Base-by-base conservation (phyloP, 2,888 invertebrate species). In the Ernsta delagoae region DNA sequence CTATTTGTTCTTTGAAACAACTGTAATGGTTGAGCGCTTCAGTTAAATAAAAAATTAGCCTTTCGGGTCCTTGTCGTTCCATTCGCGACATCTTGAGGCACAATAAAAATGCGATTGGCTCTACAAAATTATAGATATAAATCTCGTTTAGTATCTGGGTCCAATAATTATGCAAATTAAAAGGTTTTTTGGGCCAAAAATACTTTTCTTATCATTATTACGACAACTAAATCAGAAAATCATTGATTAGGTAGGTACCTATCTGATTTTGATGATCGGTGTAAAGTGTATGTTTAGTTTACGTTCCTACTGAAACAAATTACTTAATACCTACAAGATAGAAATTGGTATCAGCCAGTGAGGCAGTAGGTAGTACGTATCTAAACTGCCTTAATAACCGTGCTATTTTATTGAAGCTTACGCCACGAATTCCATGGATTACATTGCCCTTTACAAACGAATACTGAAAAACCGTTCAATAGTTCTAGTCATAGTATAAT, bases 1-100 rank as follows among this genome's bases (percentile, higher is more conserved):
- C 92, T 89, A 91, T 91, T 93, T 93, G 93, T 91, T 92, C 93
- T 92, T 89, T 89, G 88, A 90, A 91, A 92, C 87, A 90, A 90
- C 88, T 90, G 89, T 89, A 87, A 90, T 86, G 91, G 87, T 88
- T 87, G 86, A 90, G 89, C 84, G 91, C 89, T 86, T 83, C 77
- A 82, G 83, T 86, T 88, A 84, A 78, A 87, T 88, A 87, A 87
- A 83, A 89, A 87, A 81, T 85, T 85, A 82, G 83, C 79, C 83
- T 84, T 86, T 85, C 82, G 85, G 84, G 82, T 83, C 82, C 79
- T 73, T 78, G 53, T 75, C 78, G 79, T 81, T 74, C 72, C 68
- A 75, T 75, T 70, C 45, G 54, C 54, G 65, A 70, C 61, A 70
- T 72, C 59, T 72, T 69, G 50, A 68, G 43, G 43, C 24, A 59